Percentiles rank a stretch among this genome's conserved stretches.
phyloP scores from a whole-genome alignment of 1,140 invertebrate genomes.

The Nomia melanderi region DNA sequence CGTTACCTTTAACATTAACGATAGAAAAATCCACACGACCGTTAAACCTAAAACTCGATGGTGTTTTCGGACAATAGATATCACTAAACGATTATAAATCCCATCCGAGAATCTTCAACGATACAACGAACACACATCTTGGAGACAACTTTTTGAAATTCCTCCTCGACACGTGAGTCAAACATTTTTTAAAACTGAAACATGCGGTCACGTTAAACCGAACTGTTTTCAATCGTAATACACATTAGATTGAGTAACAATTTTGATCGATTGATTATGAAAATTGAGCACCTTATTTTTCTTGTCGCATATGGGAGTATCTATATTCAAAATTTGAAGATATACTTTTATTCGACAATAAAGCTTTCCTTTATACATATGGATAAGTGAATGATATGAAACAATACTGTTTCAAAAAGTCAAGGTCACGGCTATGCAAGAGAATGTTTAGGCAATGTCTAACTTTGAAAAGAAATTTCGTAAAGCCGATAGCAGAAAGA shows the following conservation, averaged over 20 bases:
- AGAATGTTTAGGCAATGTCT: no score
- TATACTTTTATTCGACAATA: no score
- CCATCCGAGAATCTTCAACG: background rate
- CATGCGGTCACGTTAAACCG: background rate
- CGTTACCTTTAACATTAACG: conserved; percentile 1
- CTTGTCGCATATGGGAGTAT: background rate
- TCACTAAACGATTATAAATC: background rate
- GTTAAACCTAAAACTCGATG: conserved; percentile 4
- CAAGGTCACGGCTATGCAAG: no score
- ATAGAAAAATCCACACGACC: background rate
- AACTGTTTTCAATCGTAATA: background rate
- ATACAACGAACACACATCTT: conserved; percentile 16
- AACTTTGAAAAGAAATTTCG: no score
- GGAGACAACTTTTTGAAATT: background rate
- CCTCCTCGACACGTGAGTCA: background rate
- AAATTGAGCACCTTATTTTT: background rate
- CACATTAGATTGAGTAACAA: background rate
- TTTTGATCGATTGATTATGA: background rate
- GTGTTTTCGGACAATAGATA: conserved; percentile 5
- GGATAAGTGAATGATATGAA: no score
- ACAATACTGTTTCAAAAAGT: no score
- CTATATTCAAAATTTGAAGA: no score
- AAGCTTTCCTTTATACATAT: no score
- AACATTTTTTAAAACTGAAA: background rate
- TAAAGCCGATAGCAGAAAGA: no score